Percentiles rank a stretch among this genome's conserved stretches.
phyloP scores from a whole-genome alignment of 1,140 invertebrate species.

The Pogonognathellus flavescens region DNA sequence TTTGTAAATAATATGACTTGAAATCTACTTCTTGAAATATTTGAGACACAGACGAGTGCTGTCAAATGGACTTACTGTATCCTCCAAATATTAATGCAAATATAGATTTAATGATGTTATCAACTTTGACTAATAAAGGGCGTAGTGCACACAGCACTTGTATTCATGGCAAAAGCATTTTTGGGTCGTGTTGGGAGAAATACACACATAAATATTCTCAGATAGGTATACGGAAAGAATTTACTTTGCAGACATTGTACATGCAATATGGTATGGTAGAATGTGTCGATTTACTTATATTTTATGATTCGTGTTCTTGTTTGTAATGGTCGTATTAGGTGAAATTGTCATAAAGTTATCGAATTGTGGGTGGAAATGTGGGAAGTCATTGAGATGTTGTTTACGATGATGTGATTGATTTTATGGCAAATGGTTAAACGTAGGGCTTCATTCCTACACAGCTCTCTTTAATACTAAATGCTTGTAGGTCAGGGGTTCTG shows the following conservation, averaged over 20 bases:
- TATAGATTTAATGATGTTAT: neutral
- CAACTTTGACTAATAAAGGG: constrained; percentile 38
- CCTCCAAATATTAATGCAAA: neutral
- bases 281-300: no score
- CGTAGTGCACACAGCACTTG: neutral
- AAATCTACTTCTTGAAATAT: no score
- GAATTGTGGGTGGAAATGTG: constrained; percentile 6
- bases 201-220: no score
- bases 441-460: neutral
- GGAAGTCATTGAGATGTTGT: constrained; percentile 51
- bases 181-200: no score
- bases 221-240: no score
- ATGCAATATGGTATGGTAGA: no score
- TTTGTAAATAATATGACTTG: no score
- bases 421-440: constrained; percentile 41
- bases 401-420: constrained; percentile 56
- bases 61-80: no score
- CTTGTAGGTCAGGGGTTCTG: neutral
- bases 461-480: neutral
- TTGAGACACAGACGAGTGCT: no score
- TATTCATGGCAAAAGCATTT: no score
- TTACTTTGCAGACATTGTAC: no score
- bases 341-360: constrained; percentile 17
- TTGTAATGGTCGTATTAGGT: neutral
- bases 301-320: neutral